phyloP scores from a whole-genome alignment of 2,888 invertebrate species.

The Cyrtodaria siliqua region DNA sequence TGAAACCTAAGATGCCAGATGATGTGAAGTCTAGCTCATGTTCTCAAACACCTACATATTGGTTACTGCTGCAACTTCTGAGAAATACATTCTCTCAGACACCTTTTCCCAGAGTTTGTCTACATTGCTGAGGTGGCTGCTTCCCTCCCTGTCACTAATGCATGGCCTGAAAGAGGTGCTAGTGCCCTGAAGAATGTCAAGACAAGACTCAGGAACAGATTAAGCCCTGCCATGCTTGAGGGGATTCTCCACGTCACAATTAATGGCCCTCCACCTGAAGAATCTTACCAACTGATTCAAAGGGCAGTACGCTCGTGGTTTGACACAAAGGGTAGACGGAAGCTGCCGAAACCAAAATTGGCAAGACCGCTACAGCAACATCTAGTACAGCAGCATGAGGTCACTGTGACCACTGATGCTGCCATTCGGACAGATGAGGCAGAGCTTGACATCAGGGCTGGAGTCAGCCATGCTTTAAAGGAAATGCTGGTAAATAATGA shows the following conservation, averaged over 20 bases:
- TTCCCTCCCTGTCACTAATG: conserved; percentile 56
- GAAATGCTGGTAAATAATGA: no score
- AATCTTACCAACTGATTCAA: conserved; percentile 1
- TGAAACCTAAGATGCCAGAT: conserved; percentile 16
- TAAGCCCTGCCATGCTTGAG: conserved; percentile 13
- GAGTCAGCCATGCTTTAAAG: no score
- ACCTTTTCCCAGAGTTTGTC: conserved; percentile 16
- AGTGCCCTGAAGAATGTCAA: conserved; percentile 50
- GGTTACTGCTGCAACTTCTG: conserved; percentile 25
- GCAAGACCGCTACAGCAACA: no score
- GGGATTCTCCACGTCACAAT: conserved; percentile 4
- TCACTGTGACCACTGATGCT: no score
- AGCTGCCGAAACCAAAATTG: conserved; percentile 2
- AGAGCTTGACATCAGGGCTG: no score
- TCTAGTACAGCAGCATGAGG: no score
- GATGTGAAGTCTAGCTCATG: not conserved
- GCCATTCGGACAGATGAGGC: no score
- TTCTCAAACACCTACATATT: conserved; percentile 17
- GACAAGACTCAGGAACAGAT: conserved; percentile 38
- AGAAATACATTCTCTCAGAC: conserved; percentile 7
- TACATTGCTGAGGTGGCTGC: conserved; percentile 43
- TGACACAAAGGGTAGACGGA: not conserved
- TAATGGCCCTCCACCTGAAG: conserved; percentile 6
- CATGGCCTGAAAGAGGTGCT: conserved; percentile 62
- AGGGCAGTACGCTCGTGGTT: conserved; percentile 4